Conservation (phyloP, 2,888 invertebrate species). For the Archips crataeganus region DNA sequence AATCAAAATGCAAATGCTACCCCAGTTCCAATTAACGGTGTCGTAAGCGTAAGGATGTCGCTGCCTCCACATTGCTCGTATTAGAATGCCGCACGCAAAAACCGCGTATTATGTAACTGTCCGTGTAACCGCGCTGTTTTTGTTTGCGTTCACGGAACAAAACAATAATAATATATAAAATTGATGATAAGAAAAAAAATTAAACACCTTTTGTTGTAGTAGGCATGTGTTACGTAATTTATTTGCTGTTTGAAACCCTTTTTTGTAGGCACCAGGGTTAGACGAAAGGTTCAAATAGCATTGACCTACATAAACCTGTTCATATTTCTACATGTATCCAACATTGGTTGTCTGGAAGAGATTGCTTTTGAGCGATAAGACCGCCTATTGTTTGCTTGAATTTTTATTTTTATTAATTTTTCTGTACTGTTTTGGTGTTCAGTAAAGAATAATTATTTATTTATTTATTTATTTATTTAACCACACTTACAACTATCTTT, state of each 20-base stretch:
- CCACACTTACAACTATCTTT: no score
- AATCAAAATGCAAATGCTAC: slow-evolving; percentile 42
- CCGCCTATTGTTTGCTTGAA: no score
- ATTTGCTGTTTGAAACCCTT: not conserved
- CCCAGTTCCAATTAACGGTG: slow-evolving; percentile 39
- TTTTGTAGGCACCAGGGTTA: not conserved
- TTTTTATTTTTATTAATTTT: no score
- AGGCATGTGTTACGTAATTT: not conserved
- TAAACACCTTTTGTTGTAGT: not conserved
- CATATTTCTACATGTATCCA: no score
- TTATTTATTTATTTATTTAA: no score
- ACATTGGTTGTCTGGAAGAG: no score
- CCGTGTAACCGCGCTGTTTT: slow-evolving; percentile 5
- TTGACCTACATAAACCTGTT: not conserved
- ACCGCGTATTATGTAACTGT: slow-evolving; percentile 44
- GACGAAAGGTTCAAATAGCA: not conserved
- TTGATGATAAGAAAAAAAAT: not conserved
- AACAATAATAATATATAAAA: not conserved
- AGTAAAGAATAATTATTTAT: no score
- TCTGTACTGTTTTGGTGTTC: no score
- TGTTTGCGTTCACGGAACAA: slow-evolving; percentile 21
- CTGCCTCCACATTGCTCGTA: slow-evolving; percentile 31
- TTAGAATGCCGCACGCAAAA: slow-evolving; percentile 39
- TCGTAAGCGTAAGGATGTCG: slow-evolving; percentile 37
- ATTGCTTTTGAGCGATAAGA: no score